phyloP scores from a whole-genome alignment of 92 coral and sea anemone species.

The Chrysogorgia sp. region DNA sequence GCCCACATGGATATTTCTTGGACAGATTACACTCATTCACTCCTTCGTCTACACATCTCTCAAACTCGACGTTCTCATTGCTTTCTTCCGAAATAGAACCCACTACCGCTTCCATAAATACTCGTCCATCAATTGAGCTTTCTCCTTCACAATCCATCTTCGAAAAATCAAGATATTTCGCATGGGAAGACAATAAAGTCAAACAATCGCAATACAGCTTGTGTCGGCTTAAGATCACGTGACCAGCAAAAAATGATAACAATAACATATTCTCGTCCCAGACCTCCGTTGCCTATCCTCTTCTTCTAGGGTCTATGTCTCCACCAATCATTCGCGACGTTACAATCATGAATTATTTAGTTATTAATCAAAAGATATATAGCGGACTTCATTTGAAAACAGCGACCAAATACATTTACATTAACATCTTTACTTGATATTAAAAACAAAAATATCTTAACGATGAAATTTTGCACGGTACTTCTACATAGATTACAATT shows the following conservation, averaged over 20 bases:
- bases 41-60: constrained; percentile 11
- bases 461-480: no score
- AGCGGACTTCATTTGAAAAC: no score
- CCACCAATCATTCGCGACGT: no score
- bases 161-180: neutral
- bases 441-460: no score
- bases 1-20: neutral
- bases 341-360: no score
- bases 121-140: neutral
- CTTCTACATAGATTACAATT: no score
- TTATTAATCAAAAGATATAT: no score
- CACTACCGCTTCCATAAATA: neutral
- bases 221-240: constrained; percentile 5
- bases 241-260: neutral
- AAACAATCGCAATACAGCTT: neutral
- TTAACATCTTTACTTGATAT: no score
- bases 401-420: no score
- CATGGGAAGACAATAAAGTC: no score
- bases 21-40: neutral
- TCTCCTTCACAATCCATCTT: neutral
- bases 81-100: constrained; percentile 1
- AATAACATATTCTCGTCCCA: constrained; percentile 3
- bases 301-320: no score
- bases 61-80: constrained; percentile 2
- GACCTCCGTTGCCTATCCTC: constrained; percentile 19